These are phyloP conservation scores for Ennomos quercinarius DNA, from an alignment of 2,888 invertebrate species.

Conservation along the genomic window DNA sequence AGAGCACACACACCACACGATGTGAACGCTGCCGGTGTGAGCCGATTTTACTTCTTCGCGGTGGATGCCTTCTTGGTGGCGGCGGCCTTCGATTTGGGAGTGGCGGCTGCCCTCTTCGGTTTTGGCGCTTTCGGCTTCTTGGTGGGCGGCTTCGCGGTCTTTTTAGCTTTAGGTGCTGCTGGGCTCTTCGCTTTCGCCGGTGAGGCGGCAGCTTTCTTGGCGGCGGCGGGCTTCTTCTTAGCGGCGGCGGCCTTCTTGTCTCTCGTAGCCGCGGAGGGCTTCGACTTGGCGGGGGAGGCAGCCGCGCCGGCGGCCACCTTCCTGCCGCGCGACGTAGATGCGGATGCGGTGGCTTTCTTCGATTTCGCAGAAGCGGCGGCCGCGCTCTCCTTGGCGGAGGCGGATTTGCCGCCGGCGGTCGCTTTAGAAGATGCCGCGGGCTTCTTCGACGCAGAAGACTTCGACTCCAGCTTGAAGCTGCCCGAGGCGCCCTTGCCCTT, in stretches of 20 bases:
- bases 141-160: constrained; percentile 54
- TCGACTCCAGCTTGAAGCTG: constrained; percentile 20
- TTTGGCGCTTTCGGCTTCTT: too few species aligned
- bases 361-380: constrained; percentile 40
- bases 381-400: constrained; percentile 41
- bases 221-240: constrained; percentile 35
- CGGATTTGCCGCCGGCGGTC: constrained; percentile 30
- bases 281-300: too few species aligned
- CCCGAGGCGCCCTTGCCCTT: constrained; percentile 84
- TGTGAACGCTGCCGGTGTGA: neutral
- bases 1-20: neutral
- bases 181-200: constrained; percentile 32
- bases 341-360: constrained; percentile 35
- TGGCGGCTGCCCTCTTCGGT: constrained; percentile 44
- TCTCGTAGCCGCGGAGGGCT: constrained; percentile 36
- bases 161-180: constrained; percentile 55
- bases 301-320: too few species aligned
- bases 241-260: constrained; percentile 51
- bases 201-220: constrained; percentile 14
- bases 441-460: constrained; percentile 19
- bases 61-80: constrained; percentile 54
- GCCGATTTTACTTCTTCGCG: constrained; percentile 13
- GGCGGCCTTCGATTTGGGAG: constrained; percentile 16
- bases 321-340: too few species aligned
- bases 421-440: constrained; percentile 40